Evolutionary conservation across 2,888 invertebrate species (phyloP).

Genomic region (Drosophila mercatorum): DNA sequence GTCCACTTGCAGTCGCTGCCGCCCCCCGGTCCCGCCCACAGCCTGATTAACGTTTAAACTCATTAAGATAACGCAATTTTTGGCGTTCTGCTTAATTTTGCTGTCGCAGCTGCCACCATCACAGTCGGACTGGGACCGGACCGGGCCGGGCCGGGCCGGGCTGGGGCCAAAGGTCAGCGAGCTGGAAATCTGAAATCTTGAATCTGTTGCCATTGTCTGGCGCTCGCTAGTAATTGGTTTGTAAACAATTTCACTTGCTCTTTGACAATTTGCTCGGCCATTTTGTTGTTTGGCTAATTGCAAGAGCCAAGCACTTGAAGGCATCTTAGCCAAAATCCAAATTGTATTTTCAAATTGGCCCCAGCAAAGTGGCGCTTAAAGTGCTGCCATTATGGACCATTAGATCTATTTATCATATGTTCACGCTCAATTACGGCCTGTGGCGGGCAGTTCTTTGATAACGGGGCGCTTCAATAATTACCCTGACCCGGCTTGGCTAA

Average conservation of each 20-base stretch:
- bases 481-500: conserved; percentile 13
- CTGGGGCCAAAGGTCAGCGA: conserved; percentile 65
- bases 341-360: conserved; percentile 22
- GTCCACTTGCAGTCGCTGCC: conserved; percentile 14
- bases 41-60: conserved; percentile 81
- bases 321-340: conserved; percentile 53
- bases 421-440: conserved; percentile 58
- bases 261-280: conserved; percentile 71
- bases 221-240: conserved; percentile 70
- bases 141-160: conserved; percentile 3
- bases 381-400: conserved; percentile 32
- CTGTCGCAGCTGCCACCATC: conserved; percentile 62
- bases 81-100: conserved; percentile 73
- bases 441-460: conserved; percentile 17
- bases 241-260: conserved; percentile 74
- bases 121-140: conserved; percentile 21
- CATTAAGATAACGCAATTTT: conserved; percentile 83
- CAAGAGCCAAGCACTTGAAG: conserved; percentile 39
- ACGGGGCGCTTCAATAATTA: conserved; percentile 22
- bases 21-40: conserved; percentile 28
- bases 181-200: conserved; percentile 63
- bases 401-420: conserved; percentile 49
- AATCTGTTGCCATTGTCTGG: conserved; percentile 71
- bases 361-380: conserved; percentile 11
- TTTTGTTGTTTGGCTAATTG: conserved; percentile 68